Conservation (phyloP, 2,888 invertebrate species). For the Tetranychus truncatus region DNA sequence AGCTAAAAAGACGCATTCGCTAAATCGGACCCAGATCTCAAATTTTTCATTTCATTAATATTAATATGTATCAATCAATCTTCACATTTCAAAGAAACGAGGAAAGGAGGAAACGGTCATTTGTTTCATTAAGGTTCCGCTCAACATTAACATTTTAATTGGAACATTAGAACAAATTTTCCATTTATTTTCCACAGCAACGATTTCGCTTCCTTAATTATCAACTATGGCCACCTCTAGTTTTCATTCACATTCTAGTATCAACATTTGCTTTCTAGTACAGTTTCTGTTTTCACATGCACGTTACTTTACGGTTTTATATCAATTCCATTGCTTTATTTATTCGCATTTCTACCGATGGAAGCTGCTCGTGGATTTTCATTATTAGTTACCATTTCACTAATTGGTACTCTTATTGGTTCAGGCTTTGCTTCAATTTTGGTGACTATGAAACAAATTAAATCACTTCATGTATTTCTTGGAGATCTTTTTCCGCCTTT, state of each 20-base stretch:
- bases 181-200: too few species aligned
- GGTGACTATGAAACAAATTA: not conserved
- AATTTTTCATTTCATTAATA: too few species aligned
- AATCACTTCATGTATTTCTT: not conserved
- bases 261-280: not conserved
- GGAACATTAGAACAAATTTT: too few species aligned
- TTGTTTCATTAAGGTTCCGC: too few species aligned
- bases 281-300: constrained; percentile 13
- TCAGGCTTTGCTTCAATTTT: not conserved
- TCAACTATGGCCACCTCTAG: too few species aligned
- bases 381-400: constrained; percentile 16
- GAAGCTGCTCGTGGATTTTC: constrained; percentile 25
- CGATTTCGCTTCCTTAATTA: too few species aligned
- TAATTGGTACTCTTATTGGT: constrained; percentile 14
- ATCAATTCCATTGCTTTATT: constrained; percentile 26
- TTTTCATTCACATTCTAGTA: not conserved
- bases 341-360: constrained; percentile 22
- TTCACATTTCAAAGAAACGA: too few species aligned
- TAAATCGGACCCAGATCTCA: too few species aligned
- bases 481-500: not conserved
- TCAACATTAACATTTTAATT: too few species aligned
- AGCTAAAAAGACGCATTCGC: too few species aligned
- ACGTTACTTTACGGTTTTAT: constrained; percentile 24
- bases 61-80: too few species aligned
- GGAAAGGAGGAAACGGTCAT: too few species aligned